Evolutionary conservation across 2,113 vertebrate species (phyloP).

Genomic region (Tragelaphus imberbis): DNA sequence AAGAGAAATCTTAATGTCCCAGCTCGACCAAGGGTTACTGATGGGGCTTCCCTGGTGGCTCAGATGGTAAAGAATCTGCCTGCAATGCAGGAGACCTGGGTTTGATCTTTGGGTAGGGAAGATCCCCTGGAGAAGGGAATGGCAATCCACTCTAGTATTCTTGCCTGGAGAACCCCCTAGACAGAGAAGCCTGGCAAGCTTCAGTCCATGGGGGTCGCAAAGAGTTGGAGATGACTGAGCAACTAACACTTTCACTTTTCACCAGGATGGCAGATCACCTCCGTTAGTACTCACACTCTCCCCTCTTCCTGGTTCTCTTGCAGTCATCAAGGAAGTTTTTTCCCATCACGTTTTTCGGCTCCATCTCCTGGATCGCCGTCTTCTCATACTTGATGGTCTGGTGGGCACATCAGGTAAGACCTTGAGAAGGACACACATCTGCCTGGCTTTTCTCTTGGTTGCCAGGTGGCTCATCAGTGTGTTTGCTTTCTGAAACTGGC

Average conservation of each 20-base stretch:
- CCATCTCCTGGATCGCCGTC: constrained; percentile 93
- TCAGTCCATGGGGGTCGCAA: not conserved
- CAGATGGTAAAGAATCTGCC: not conserved
- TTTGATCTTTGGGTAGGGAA: not conserved
- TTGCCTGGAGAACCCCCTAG: not conserved
- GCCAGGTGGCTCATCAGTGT: not conserved
- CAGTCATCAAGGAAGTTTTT: constrained; percentile 90
- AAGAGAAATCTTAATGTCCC: not conserved
- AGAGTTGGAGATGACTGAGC: not conserved
- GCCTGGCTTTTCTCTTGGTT: not conserved
- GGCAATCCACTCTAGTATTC: not conserved
- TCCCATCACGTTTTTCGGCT: constrained; percentile 91
- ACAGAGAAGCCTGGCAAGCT: not conserved
- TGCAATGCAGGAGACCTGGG: not conserved
- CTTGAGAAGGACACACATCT: not conserved
- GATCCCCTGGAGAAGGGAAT: not conserved
- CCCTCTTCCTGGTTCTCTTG: constrained; percentile 67
- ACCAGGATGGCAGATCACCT: not conserved
- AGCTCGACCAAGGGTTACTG: not conserved
- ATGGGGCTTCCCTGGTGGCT: not conserved
- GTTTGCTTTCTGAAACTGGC: not conserved
- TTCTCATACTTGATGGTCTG: constrained; percentile 99
- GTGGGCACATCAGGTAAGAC: constrained; percentile 98
- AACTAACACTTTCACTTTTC: not conserved
- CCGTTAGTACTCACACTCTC: not conserved